Conservation (phyloP, 2,888 invertebrate species). For the Microdon myrmicae region DNA sequence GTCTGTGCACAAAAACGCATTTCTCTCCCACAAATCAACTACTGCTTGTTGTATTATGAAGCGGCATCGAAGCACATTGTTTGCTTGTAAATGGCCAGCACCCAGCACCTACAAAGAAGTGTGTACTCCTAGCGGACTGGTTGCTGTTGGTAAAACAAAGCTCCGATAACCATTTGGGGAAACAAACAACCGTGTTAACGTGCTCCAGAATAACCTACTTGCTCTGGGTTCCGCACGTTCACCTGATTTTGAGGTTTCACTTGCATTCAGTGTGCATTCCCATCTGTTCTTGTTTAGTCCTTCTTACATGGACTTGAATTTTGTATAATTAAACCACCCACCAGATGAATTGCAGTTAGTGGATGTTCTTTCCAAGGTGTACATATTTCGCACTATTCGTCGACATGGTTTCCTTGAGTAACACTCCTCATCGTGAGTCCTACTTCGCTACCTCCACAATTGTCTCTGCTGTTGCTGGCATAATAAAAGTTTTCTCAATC, state of each 20-base stretch:
- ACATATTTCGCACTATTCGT: constrained; percentile 15
- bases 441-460: constrained; percentile 7
- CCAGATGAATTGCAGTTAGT: constrained; percentile 20
- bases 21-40: too few species aligned
- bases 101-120: too few species aligned
- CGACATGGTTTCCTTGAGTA: constrained; percentile 29
- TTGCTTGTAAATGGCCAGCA: too few species aligned
- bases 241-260: constrained; percentile 39
- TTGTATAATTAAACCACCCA: constrained; percentile 48
- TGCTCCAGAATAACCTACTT: constrained; percentile 41
- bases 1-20: too few species aligned
- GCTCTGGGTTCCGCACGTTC: constrained; percentile 42
- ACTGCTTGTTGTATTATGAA: too few species aligned
- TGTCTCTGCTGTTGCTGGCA: constrained; percentile 18
- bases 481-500: constrained; percentile 50
- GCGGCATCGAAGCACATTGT: too few species aligned
- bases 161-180: too few species aligned
- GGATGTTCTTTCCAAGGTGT: constrained; percentile 6
- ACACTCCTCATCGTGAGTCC: constrained; percentile 25
- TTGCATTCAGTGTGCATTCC: constrained; percentile 4
- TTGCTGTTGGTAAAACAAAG: constrained; percentile 25
- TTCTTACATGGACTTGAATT: constrained; percentile 31
- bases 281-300: constrained; percentile 6
- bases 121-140: background rate
- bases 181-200: constrained; percentile 19